A percentile compares a stretch with the other conserved stretches of the same genome.
Evolutionary conservation across 2,797 vertebrate genomes (phyloP).

Genomic region (Galagoides demidoff): DNA sequence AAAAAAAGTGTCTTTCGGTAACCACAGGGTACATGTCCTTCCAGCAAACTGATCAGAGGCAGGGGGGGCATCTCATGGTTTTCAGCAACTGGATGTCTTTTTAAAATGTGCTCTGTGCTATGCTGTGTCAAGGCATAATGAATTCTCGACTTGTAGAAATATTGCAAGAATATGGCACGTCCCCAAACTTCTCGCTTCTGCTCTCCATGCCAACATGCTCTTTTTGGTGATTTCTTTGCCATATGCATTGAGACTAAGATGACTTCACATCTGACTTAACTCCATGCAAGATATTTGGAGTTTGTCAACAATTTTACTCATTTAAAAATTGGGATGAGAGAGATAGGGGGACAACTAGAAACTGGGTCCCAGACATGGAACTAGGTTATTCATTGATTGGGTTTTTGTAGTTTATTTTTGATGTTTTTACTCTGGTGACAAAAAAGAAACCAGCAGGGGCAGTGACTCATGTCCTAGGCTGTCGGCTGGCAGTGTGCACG

Average conservation of each 20-base stretch:
- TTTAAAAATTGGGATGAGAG: background rate
- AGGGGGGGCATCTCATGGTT: constrained; percentile 54
- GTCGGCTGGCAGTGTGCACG: background rate
- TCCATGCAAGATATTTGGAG: background rate
- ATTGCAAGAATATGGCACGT: background rate
- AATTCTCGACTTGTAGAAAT: constrained; percentile 42
- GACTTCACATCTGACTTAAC: constrained; percentile 41
- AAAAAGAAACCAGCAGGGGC: constrained; percentile 67
- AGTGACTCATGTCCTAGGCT: constrained; percentile 68
- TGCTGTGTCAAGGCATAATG: background rate
- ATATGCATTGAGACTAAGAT: background rate
- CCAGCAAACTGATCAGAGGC: background rate
- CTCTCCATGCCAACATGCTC: background rate
- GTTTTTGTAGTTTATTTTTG: constrained; percentile 22
- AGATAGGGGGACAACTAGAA: background rate
- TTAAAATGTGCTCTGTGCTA: background rate
- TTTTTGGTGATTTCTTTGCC: constrained; percentile 39
- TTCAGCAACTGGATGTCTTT: constrained; percentile 71
- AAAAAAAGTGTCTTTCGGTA: background rate
- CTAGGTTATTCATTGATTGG: constrained; percentile 5
- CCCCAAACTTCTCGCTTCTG: background rate
- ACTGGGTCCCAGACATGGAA: background rate
- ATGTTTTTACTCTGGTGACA: constrained; percentile 62
- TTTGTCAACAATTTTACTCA: constrained; percentile 71
- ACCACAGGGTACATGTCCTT: background rate